Evolutionary conservation across 37 sponge, comb jelly and placozoan genomes (phyloP).

Genomic region (Chondrilla cf. caribensis): DNA sequence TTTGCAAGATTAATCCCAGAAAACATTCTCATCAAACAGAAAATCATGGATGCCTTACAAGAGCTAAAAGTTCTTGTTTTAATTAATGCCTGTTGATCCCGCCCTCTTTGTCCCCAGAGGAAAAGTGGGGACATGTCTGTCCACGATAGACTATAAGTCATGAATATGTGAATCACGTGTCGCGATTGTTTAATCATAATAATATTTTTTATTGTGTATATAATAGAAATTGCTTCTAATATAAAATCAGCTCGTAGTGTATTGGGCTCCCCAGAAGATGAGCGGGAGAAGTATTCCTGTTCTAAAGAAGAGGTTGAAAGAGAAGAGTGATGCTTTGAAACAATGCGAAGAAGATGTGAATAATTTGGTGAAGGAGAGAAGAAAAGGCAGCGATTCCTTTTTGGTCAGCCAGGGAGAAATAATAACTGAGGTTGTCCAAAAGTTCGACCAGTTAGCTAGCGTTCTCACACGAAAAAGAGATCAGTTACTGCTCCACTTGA

Average conservation of each 20-base stretch:
- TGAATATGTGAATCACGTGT: too few relatives aligned
- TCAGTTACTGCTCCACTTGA: background rate
- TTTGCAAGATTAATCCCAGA: background rate
- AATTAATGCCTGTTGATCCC: too few relatives aligned
- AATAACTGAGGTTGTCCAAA: background rate
- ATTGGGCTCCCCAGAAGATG: too few relatives aligned
- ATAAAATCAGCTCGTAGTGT: too few relatives aligned
- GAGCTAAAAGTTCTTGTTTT: background rate
- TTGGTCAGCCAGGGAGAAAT: background rate
- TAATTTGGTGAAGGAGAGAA: background rate
- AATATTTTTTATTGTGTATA: too few relatives aligned
- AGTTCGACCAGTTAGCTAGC: background rate
- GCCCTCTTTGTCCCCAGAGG: too few relatives aligned
- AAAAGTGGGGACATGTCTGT: too few relatives aligned
- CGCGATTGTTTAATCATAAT: too few relatives aligned
- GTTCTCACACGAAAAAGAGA: background rate
- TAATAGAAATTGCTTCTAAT: too few relatives aligned
- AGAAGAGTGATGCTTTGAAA: background rate
- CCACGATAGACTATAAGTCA: too few relatives aligned
- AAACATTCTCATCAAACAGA: constrained; percentile 3
- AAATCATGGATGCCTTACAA: background rate
- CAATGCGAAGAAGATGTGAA: background rate
- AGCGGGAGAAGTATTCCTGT: background rate
- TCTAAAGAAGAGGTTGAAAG: background rate
- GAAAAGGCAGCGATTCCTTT: background rate